Evolutionary conservation across 2,888 invertebrate genomes (phyloP).

Genomic region (Pyrrhosoma nymphula): DNA sequence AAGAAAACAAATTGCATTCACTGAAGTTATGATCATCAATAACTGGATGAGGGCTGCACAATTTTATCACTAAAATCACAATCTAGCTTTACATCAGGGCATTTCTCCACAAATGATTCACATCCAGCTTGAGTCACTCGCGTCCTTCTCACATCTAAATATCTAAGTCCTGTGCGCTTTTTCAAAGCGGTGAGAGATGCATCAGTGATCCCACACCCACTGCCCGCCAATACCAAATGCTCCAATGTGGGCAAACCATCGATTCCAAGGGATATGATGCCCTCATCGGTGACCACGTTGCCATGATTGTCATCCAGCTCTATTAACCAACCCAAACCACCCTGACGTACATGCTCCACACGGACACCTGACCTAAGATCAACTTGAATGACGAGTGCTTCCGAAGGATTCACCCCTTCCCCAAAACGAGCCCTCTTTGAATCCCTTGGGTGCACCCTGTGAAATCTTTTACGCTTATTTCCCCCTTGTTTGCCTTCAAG

Average conservation of each 20-base stretch:
- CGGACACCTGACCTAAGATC: slow-evolving; percentile 35
- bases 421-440: not conserved
- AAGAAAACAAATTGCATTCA: not conserved
- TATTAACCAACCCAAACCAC: not conserved
- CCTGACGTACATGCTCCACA: slow-evolving; percentile 6
- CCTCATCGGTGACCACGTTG: slow-evolving; percentile 38
- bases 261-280: slow-evolving; percentile 39
- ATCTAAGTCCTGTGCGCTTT: not conserved
- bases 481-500: not conserved
- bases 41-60: not conserved
- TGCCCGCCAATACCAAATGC: slow-evolving; percentile 43
- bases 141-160: slow-evolving; percentile 48
- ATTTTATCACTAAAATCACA: not conserved
- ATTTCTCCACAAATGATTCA: not conserved
- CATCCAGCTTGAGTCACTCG: slow-evolving; percentile 5
- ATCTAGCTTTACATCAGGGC: slow-evolving; percentile 15
- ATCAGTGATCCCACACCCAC: slow-evolving; percentile 26
- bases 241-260: slow-evolving; percentile 38
- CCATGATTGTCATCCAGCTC: not conserved
- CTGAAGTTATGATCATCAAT: not conserved
- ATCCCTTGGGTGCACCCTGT: not conserved
- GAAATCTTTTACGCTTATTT: not conserved
- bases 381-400: slow-evolving; percentile 17
- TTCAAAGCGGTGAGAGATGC: slow-evolving; percentile 3
- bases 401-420: not conserved